phyloP scores from a whole-genome alignment of 2,797 vertebrate genomes.

The Hipposideros larvatus region DNA sequence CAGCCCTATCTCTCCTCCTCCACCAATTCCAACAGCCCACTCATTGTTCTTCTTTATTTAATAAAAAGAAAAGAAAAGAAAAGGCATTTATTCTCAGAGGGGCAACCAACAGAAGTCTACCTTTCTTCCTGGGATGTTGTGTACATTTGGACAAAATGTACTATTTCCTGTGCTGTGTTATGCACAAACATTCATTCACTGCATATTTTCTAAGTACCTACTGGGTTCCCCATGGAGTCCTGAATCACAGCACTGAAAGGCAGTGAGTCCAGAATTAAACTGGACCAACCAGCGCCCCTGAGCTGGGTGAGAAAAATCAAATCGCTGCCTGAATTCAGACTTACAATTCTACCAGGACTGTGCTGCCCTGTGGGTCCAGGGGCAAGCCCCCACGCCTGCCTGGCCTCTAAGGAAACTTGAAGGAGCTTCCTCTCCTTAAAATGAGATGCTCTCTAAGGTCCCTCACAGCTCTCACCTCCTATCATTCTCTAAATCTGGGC shows the following conservation, averaged over 20 bases:
- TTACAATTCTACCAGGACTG: fast-evolving
- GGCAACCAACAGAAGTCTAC: neutral
- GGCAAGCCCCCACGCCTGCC: neutral
- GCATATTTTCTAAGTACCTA: neutral
- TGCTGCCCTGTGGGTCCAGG: too few species aligned
- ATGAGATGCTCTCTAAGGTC: neutral
- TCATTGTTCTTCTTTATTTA: neutral
- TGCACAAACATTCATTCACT: neutral
- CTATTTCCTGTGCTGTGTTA: neutral
- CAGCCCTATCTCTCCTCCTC: neutral
- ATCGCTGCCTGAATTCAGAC: neutral
- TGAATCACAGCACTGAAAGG: neutral
- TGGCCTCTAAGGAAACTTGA: neutral
- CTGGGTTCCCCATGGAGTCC: fast-evolving
- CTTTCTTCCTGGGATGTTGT: neutral
- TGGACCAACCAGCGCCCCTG: neutral
- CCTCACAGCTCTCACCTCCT: neutral
- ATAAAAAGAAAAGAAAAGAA: neutral
- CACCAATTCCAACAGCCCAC: neutral
- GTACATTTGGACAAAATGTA: neutral
- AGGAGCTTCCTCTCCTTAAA: neutral
- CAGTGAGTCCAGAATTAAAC: neutral
- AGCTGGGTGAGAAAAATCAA: neutral
- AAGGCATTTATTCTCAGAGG: conserved; percentile 25
- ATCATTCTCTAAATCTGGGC: neutral